Conservation (phyloP, 2,113 vertebrate species). For the Speoplatyrhinus poulsoni region DNA sequence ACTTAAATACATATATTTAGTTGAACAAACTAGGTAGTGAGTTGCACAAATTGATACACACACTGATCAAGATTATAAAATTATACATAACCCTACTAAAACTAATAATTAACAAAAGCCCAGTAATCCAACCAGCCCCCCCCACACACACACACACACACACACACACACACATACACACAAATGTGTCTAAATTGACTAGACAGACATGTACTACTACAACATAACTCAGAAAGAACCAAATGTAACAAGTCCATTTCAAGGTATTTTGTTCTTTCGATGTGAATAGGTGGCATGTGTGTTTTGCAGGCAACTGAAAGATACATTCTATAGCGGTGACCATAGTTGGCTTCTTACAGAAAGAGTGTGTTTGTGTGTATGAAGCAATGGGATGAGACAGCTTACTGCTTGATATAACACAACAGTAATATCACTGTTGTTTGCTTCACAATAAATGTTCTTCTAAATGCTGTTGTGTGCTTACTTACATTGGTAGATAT, state of each 20-base stretch:
- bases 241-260: constrained; percentile 11
- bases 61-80: too few relatives aligned
- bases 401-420: constrained; percentile 41
- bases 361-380: constrained; percentile 7
- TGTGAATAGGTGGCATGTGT: constrained; percentile 1
- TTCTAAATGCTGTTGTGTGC: constrained; percentile 41
- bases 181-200: too few relatives aligned
- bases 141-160: too few relatives aligned
- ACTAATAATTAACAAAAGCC: too few relatives aligned
- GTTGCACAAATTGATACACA: too few relatives aligned
- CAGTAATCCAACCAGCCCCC: too few relatives aligned
- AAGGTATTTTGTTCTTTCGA: constrained; percentile 26
- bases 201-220: too few relatives aligned
- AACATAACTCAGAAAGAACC: constrained; percentile 16
- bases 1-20: too few relatives aligned
- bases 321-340: neutral
- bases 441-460: constrained; percentile 22
- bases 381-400: neutral
- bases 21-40: too few relatives aligned
- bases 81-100: too few relatives aligned
- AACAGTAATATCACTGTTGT: constrained; percentile 45
- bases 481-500: constrained; percentile 11
- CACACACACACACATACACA: too few relatives aligned
- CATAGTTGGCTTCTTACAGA: neutral
- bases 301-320: neutral